Base-by-base conservation (phyloP, 2,888 invertebrate genomes). In the Aromia moschata region DNA sequence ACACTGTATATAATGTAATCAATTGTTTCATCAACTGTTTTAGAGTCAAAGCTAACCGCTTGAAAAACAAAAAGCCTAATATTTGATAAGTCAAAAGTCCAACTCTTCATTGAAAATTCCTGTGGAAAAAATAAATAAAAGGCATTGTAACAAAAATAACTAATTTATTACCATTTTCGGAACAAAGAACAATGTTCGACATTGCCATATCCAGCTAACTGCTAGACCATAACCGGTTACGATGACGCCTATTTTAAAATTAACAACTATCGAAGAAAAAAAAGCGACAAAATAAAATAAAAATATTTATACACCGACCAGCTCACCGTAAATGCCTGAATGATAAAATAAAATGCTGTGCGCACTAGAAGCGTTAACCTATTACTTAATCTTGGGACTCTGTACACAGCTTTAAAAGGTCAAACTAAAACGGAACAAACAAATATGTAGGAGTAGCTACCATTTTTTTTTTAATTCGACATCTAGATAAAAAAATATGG, bases 331-430 rank as follows among this genome's bases (percentile, higher is more conserved):
- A 30, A 37, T 49, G 25, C 38, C 38, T 20, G 38, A 11, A 1
- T 12, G 4, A 12, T 11, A 49, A 49, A 37, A 25, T 14, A 47
- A 47, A 33, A 15, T 49, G 1, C 18, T 36, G n/a, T n/a, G n/a
- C n/a, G n/a, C n/a, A 33, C n/a, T 15, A 46, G 16, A n/a, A 36
- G 16, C 17, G 2, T 16, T 16, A 16, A 46, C 3, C 36, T 37
- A n/a, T 36, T 17, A 37, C n/a, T 11, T 45, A 37, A 47, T 38
- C 30, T 25, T 33, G 10, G 33, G n/a, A 5, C 25, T 49, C 18
- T 11, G 30, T 38, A 25, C 52, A 53, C 38, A 40, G 58, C 54
- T 47, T 47, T 54, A 47, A 53, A 58, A 58, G 10, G 54, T 49
- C 20, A 43, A 47, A 58, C 47, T 46, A 46, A 51, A 47, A 53